These are phyloP conservation scores for Zoroaster sp. DNA, from an alignment of 53 echinoderm and acorn worm species.

Conservation along the genomic window DNA sequence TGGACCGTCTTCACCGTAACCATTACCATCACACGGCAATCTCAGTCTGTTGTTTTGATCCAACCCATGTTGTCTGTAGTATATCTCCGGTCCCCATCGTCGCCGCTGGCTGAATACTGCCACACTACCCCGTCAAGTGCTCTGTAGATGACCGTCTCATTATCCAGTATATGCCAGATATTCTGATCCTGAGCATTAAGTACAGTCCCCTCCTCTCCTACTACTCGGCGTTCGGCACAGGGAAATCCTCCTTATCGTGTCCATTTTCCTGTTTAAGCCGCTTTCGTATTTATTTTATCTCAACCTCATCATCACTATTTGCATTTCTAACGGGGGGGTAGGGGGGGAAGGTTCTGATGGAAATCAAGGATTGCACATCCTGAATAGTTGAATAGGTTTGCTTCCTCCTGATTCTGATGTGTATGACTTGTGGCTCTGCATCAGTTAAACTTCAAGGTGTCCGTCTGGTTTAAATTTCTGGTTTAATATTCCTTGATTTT, in stretches of 20 bases:
- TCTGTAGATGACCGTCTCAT: slow-evolving; percentile 20
- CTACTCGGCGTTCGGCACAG: background rate
- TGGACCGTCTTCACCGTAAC: background rate
- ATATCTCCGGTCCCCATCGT: slow-evolving; percentile 7
- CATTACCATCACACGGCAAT: slow-evolving; percentile 24
- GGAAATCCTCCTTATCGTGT: slow-evolving; percentile 49
- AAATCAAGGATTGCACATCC: slow-evolving; percentile 11
- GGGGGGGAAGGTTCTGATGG: slow-evolving; percentile 5
- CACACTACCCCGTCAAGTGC: background rate
- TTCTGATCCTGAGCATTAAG: slow-evolving; percentile 32
- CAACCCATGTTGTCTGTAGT: background rate
- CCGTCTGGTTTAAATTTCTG: background rate
- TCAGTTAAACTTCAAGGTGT: background rate
- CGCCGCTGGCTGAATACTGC: slow-evolving; percentile 23
- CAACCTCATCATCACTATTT: slow-evolving; percentile 54
- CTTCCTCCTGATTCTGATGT: background rate
- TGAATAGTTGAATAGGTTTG: background rate
- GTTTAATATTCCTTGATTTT: too few relatives aligned
- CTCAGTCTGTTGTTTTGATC: slow-evolving; percentile 1
- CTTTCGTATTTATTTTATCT: slow-evolving; percentile 56
- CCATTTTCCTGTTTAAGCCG: slow-evolving; percentile 55
- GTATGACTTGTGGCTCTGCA: slow-evolving; percentile 17
- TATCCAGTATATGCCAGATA: slow-evolving; percentile 52
- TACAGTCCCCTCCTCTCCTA: slow-evolving; percentile 11
- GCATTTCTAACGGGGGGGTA: slow-evolving; percentile 44